These are phyloP conservation scores for Myotis brandtii DNA, from an alignment of 2,113 vertebrate genomes.

Conservation along the genomic window DNA sequence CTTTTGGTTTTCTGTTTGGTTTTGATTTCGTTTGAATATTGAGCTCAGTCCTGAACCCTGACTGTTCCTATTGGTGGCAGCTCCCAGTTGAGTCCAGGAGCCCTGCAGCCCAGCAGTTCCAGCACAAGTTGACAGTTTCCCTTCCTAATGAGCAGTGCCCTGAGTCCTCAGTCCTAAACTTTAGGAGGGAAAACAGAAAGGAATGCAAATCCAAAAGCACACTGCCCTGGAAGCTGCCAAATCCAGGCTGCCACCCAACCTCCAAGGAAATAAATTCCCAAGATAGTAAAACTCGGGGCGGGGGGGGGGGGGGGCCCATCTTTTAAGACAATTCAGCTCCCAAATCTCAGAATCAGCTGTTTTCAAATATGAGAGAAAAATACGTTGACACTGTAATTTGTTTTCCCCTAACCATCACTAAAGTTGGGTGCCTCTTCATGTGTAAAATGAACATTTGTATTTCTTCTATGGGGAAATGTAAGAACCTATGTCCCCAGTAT, in stretches of 20 bases:
- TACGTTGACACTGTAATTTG: neutral
- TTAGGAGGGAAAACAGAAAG: slow-evolving; percentile 34
- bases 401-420: neutral
- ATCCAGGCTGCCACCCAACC: neutral
- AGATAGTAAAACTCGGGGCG: neutral
- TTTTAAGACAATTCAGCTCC: neutral
- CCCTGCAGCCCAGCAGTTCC: neutral
- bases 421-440: neutral
- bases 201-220: slow-evolving; percentile 41
- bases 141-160: neutral
- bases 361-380: neutral
- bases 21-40: neutral
- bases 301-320: too few species aligned
- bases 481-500: neutral
- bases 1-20: neutral
- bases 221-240: neutral
- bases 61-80: neutral
- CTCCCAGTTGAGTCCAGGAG: neutral
- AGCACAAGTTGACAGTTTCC: neutral
- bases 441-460: neutral
- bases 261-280: slow-evolving; percentile 50
- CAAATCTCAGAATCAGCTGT: neutral
- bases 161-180: neutral
- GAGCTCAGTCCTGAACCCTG: neutral
- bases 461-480: neutral